Base-by-base conservation (phyloP, 2,113 vertebrate species). In the Centrocercus urophasianus region DNA sequence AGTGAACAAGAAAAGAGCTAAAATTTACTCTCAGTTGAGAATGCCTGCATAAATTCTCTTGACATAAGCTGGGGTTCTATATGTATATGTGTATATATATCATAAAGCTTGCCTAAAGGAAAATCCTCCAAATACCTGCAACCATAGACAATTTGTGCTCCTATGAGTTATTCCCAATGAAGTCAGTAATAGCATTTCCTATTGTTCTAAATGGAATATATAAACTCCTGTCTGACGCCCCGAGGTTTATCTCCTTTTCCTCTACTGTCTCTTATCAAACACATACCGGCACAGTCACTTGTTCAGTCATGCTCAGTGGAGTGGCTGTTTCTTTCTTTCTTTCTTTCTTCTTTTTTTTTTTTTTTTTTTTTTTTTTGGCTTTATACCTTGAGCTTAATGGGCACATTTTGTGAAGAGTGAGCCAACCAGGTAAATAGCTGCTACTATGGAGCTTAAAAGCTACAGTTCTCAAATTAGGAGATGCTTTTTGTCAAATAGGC, bases 371-470 rank as follows among this genome's bases (percentile, higher is more conserved):
- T 75, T 86, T 77, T 89, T 92, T 77, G 76, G 19, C 91, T 95
- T 94, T 93, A 88, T 95, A 89, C 69, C 54, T 83, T 88, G 85
- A 94, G 88, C 93, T 95, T 97, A 95, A 95, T 94, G 94, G 95
- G 93, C 94, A 92, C 95, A 97, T 95, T 97, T 97, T 95, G 93
- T 90, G 96, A 91, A 95, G 90, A 97, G 93, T 93, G 96, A 97
- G 80, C 94, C 95, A 97, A 95, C 95, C 94, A 96, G 91, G 93
- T 97, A 96, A 97, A 97, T 96, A 96, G 95, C 94, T 94, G 94
- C 95, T 93, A 88, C 96, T 97, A 91, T 95, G 95, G 92, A 96
- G 94, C 95, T 96, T 97, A 96, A 97, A 93, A 97, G 96, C 95
- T 95, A 69, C 88, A 95, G 94, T 91, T 95, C 93, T 97, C 92